Base-by-base conservation (phyloP, 2,113 vertebrate species). In the Siniperca knerii region DNA sequence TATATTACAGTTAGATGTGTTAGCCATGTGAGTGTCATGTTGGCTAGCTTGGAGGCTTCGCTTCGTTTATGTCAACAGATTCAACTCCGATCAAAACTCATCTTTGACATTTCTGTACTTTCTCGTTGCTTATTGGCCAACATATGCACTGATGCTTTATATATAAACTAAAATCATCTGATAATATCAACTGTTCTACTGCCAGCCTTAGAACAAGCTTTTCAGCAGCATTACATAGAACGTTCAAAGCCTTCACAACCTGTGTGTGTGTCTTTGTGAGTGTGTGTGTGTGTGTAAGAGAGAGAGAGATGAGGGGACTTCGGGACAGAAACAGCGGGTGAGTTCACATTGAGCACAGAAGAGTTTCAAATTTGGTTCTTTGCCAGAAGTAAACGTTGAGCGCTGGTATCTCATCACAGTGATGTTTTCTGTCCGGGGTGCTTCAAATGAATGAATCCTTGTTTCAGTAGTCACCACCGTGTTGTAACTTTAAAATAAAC, bases 351-450 rank as follows among this genome's bases (percentile, higher is more conserved):
- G 52, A 87, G 20, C 16, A 16, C 60, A 60, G 50, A 70, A 54
- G 37, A 60, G 42, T 23, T 61, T 72, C 25, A 55, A 37, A 42
- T 61, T 75, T 60, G 80, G 86, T 50, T 55, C 33, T 15, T 20
- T 54, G 69, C 79, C 82, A 87, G 50, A 25, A 46, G 15, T 81
- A 20, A 10, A 37, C 18, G 20, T 37, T 29, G 42, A 69, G 67
- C 0, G 42, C 81, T 75, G 65, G 6, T 66, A 42, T 81, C 75
- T 70, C 23, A 54, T 76, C 73, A 71, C 71, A 55, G 67, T 55
- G 48, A 42, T 15, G 33, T 75, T 5, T 86, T 62, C 52, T 86
- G 44, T 52, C 48, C 33, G 58, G 12, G n/a, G 3, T 37, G 29
- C 42, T 23, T 40, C 46, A 66, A 12, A 42, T 25, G 46, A n/a